These are phyloP conservation scores for Drosophila nebulosa DNA, from an alignment of 1,140 invertebrate genomes.

Conservation along the genomic window DNA sequence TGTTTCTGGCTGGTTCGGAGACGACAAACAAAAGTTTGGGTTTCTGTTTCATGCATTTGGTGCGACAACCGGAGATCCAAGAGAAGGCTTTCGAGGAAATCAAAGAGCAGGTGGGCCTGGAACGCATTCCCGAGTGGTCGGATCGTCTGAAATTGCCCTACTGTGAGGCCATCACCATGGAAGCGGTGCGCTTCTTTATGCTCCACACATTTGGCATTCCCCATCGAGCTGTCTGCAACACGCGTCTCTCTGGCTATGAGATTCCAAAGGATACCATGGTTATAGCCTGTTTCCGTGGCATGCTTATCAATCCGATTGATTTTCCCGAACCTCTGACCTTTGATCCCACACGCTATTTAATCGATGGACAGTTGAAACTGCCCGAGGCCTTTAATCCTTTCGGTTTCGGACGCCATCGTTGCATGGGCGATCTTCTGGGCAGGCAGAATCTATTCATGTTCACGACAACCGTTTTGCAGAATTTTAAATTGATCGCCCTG, in stretches of 20 bases:
- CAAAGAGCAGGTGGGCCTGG: slow-evolving; percentile 87
- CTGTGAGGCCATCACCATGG: slow-evolving; percentile 88
- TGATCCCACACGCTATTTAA: slow-evolving; percentile 89
- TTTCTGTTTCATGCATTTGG: slow-evolving; percentile 89
- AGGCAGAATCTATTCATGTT: slow-evolving; percentile 93
- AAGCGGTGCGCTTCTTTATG: slow-evolving; percentile 89
- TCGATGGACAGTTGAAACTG: slow-evolving; percentile 85
- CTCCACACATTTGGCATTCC: slow-evolving; percentile 89
- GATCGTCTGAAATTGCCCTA: slow-evolving; percentile 88
- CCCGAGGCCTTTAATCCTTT: slow-evolving; percentile 90
- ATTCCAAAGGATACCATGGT: slow-evolving; percentile 93
- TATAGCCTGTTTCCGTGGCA: slow-evolving; percentile 89
- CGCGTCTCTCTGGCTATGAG: slow-evolving; percentile 85
- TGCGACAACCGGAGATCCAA: slow-evolving; percentile 90
- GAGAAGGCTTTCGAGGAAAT: slow-evolving; percentile 90
- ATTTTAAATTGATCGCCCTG: slow-evolving; percentile 86
- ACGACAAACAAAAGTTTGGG: slow-evolving; percentile 90
- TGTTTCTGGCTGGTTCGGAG: slow-evolving; percentile 92
- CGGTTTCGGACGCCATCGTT: slow-evolving; percentile 90
- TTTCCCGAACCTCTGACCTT: slow-evolving; percentile 86
- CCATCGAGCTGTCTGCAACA: slow-evolving; percentile 88
- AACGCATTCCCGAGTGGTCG: slow-evolving; percentile 85
- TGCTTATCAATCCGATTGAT: slow-evolving; percentile 86
- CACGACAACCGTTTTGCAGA: slow-evolving; percentile 89
- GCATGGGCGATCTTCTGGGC: slow-evolving; percentile 92